Percentiles rank a stretch among this genome's conserved stretches.
These are phyloP conservation scores for Euglossa dilemma DNA, from an alignment of 1,140 invertebrate species.

Conservation along the genomic window DNA sequence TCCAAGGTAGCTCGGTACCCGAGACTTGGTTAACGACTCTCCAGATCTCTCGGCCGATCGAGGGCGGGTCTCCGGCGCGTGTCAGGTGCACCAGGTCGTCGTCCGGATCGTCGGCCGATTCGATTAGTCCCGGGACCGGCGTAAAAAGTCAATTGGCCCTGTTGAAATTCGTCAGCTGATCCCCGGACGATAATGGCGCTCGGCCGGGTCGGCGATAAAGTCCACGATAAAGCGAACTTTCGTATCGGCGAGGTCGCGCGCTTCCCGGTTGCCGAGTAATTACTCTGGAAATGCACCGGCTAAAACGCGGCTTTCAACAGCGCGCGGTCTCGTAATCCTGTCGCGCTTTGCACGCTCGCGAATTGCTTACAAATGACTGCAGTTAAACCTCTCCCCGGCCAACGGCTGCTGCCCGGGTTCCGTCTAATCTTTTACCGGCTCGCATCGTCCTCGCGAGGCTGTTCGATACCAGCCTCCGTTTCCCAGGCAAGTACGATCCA, in stretches of 20 bases:
- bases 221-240: background rate
- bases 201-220: background rate
- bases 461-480: background rate
- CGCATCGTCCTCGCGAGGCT: background rate
- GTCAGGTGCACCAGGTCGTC: background rate
- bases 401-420: background rate
- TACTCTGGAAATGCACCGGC: background rate
- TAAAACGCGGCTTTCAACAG: background rate
- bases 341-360: background rate
- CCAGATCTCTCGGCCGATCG: slow-evolving; percentile 2
- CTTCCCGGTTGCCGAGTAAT: background rate
- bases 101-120: background rate
- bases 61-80: background rate
- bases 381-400: background rate
- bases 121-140: slow-evolving; percentile 3
- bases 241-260: background rate
- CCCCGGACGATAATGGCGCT: background rate
- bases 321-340: background rate
- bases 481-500: background rate
- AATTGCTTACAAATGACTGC: background rate
- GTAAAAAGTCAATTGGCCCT: background rate
- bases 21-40: slow-evolving; percentile 22
- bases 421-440: slow-evolving; percentile 4
- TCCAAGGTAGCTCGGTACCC: background rate
- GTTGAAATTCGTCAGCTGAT: slow-evolving; percentile 27